These are phyloP conservation scores for Ethmia dodecea DNA, from an alignment of 2,888 invertebrate species.

Conservation along the genomic window DNA sequence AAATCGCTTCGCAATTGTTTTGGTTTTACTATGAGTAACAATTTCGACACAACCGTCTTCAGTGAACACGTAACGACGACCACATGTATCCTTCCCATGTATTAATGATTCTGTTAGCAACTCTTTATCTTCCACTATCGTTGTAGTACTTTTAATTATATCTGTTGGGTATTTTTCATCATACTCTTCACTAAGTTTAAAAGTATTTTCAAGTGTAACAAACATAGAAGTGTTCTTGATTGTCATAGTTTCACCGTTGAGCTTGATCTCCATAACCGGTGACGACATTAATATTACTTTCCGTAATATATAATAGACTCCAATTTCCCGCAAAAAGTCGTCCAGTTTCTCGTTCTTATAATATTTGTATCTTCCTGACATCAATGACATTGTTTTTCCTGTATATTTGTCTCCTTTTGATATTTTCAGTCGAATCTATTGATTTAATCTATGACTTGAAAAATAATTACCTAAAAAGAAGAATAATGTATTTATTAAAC, in stretches of 20 bases:
- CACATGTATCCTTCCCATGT: constrained; percentile 38
- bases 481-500: too few relatives aligned
- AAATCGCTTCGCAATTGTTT: constrained; percentile 3
- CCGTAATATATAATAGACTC: constrained; percentile 71
- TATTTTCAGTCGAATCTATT: too few relatives aligned
- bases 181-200: constrained; percentile 69
- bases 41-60: constrained; percentile 26
- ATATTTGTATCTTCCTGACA: constrained; percentile 62
- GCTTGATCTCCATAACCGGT: constrained; percentile 61
- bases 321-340: constrained; percentile 67
- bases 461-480: too few relatives aligned
- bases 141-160: constrained; percentile 20
- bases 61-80: constrained; percentile 52
- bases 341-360: constrained; percentile 73
- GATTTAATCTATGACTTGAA: too few relatives aligned
- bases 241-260: constrained; percentile 53
- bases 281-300: constrained; percentile 68
- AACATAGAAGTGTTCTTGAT: constrained; percentile 61
- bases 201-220: constrained; percentile 49
- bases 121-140: constrained; percentile 18
- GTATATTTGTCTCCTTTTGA: too few relatives aligned
- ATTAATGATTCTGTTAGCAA: constrained; percentile 48
- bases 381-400: not conserved
- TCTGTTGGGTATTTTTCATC: constrained; percentile 69
- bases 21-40: constrained; percentile 4